These are phyloP conservation scores for Timema podura DNA, from an alignment of 2,888 invertebrate genomes.

Conservation along the genomic window DNA sequence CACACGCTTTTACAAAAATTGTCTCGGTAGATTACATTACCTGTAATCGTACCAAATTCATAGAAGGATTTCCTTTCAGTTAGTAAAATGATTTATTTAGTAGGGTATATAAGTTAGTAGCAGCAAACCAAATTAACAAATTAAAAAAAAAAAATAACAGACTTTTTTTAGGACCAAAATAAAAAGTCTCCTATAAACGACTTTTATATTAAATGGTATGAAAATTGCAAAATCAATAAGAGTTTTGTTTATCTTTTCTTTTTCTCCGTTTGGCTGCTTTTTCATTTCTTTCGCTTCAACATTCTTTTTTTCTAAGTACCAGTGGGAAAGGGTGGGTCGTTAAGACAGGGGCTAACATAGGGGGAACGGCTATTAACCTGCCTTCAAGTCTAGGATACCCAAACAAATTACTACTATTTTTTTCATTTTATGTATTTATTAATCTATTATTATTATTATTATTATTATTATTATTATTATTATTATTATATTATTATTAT, in stretches of 20 bases:
- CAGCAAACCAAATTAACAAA: no score
- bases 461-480: no score
- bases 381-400: neutral
- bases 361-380: conserved; percentile 22
- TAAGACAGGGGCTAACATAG: conserved; percentile 3
- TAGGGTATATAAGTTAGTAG: no score
- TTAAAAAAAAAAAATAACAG: no score
- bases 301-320: neutral
- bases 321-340: conserved; percentile 13
- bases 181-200: conserved; percentile 22
- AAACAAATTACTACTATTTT: conserved; percentile 12
- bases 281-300: neutral
- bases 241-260: conserved; percentile 26
- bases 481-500: no score
- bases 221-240: conserved; percentile 27
- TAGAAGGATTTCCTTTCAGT: no score
- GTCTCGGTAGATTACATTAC: no score
- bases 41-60: no score
- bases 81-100: no score
- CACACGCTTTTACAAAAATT: no score
- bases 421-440: no score
- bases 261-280: neutral
- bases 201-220: neutral
- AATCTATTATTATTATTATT: no score
- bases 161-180: neutral